phyloP scores from a whole-genome alignment of 2,797 vertebrate species.

The Xerus rutilus region DNA sequence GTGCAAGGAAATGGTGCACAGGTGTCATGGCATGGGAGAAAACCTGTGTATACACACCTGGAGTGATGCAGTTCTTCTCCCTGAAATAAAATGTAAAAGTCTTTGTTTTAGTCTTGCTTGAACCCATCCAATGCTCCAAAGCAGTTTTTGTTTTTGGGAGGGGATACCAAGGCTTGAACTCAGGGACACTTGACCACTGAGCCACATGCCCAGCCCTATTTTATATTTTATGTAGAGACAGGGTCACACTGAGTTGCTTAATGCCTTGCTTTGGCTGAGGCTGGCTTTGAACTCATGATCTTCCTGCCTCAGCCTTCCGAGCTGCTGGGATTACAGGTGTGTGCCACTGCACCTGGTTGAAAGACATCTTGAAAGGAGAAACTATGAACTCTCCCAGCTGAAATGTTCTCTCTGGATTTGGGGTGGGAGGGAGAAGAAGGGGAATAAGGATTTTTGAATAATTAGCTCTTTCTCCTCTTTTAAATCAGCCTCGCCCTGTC shows the following conservation, averaged over 20 bases:
- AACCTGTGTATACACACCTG: slow-evolving; percentile 79
- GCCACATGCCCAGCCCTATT: too few relatives aligned
- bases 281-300: too few relatives aligned
- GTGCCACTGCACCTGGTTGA: neutral
- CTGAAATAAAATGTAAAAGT: slow-evolving; percentile 79
- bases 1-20: neutral
- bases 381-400: neutral
- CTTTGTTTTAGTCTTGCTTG: slow-evolving; percentile 12
- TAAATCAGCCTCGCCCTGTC: neutral
- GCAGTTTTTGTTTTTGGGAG: neutral
- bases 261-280: too few relatives aligned
- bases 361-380: slow-evolving; percentile 19
- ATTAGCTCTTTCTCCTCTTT: neutral
- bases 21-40: neutral
- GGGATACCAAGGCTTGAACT: too few relatives aligned
- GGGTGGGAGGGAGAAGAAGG: too few relatives aligned
- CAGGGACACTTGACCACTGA: too few relatives aligned
- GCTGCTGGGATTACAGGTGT: too few relatives aligned
- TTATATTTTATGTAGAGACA: too few relatives aligned
- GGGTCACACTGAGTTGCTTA: too few relatives aligned
- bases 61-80: slow-evolving; percentile 64
- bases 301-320: too few relatives aligned
- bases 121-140: neutral
- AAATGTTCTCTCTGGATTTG: neutral
- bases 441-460: neutral